Base-by-base conservation (phyloP, 2,113 vertebrate species). In the Crotalus helleri region DNA sequence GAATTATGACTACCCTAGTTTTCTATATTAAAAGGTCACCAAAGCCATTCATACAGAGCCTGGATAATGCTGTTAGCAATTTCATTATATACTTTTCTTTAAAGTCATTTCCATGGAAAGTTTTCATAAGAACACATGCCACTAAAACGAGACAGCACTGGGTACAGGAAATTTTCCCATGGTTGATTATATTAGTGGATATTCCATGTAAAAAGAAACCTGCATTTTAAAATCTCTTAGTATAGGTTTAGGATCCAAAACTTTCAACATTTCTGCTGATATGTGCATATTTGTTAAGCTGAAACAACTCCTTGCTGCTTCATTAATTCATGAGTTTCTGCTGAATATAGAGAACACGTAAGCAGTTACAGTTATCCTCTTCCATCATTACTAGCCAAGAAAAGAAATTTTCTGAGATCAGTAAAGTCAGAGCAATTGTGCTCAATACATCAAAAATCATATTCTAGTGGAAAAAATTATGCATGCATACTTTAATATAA, bases 401-500 rank as follows among this genome's bases (percentile, higher is more conserved):
- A 90, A 93, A 90, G 91, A 58, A 94, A 93, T 93, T 26, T 89
- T 91, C 61, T 94, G 81, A 93, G 55, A 91, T 92, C 81, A 59
- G 85, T 61, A 94, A 26, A 88, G 85, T 10, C 64, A 94, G 12
- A 53, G 59, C 4, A 92, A 88, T 92, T 55, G 64, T 92, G 55
- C 54, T 92, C 87, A 58, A 12, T 89, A 26, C 92, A 61, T 86
- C 89, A 93, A 23, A 46, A 39, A 3, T 0, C 57, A 6, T 19
- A 88, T 92, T 93, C 9, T 44, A 90, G 53, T 2, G 11, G 3
- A 88, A 26, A 93, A 33, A 46, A 69, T 92, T 39, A 55, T 55
- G 33, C 54, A 92, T 44, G 6, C 21, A 85, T 89, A 74, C 57
- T 57, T 24, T 89, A 39, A 15, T 87, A 5, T 92, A 95, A 96